Evolutionary conservation across 64 coral and sea anemone species (phyloP).

Genomic region (Astreopora myriophthalma): DNA sequence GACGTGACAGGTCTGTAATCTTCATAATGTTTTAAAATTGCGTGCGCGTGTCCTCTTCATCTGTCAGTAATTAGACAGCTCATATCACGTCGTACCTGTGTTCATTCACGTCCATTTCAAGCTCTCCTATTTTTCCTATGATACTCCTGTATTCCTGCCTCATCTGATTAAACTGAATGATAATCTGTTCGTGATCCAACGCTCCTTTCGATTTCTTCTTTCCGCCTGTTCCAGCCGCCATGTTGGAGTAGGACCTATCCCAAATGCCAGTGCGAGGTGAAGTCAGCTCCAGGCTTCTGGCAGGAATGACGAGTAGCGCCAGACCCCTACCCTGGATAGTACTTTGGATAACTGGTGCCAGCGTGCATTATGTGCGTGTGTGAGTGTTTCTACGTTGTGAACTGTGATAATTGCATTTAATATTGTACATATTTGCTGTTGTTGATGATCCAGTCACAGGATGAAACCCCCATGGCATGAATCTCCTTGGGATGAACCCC

Average conservation of each 20-base stretch:
- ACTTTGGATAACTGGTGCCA: too few relatives aligned
- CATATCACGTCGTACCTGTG: constrained; percentile 60
- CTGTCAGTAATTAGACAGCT: neutral
- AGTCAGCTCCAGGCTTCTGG: neutral
- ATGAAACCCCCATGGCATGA: too few relatives aligned
- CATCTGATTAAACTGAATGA: constrained; percentile 89
- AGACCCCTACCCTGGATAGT: too few relatives aligned
- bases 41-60: too few relatives aligned
- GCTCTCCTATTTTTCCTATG: constrained; percentile 79
- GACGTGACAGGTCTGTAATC: too few relatives aligned
- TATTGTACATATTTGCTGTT: too few relatives aligned
- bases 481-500: too few relatives aligned
- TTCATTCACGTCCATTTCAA: constrained; percentile 89
- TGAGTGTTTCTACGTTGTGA: too few relatives aligned
- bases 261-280: neutral
- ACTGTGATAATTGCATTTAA: too few relatives aligned
- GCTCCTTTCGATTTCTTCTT: constrained; percentile 60
- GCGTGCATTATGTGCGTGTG: too few relatives aligned
- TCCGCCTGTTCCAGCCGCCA: constrained; percentile 65
- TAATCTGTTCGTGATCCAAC: constrained; percentile 74
- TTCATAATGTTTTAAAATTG: too few relatives aligned
- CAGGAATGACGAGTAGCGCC: neutral
- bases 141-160: constrained; percentile 83
- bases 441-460: too few relatives aligned
- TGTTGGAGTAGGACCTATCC: neutral